A percentile compares a stretch with the other conserved stretches of the same genome.
Conservation (phyloP, 1,140 invertebrate genomes). For the Heliothis subflexa region DNA sequence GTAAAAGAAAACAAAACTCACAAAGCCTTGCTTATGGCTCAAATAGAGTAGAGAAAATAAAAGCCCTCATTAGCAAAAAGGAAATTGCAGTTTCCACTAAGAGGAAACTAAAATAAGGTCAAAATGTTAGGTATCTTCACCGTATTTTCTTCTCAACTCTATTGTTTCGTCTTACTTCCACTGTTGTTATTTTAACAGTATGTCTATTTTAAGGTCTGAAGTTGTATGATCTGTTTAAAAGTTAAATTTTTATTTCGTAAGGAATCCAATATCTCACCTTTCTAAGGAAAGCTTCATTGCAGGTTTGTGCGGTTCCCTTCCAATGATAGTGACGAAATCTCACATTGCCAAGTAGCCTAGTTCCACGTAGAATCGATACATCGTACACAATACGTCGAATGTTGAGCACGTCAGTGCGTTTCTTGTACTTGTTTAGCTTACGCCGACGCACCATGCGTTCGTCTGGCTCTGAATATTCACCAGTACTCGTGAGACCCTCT, state of each 20-base stretch:
- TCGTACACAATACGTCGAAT: constrained; percentile 89
- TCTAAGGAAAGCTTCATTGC: constrained; percentile 91
- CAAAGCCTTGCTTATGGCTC: constrained; percentile 54
- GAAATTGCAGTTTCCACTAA: constrained; percentile 82
- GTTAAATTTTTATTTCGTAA: constrained; percentile 35
- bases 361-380: constrained; percentile 88
- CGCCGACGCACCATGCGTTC: constrained; percentile 88
- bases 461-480: constrained; percentile 88
- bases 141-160: constrained; percentile 11
- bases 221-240: background rate
- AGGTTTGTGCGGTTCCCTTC: constrained; percentile 90
- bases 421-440: constrained; percentile 88
- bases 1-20: constrained; percentile 28
- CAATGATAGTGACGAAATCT: constrained; percentile 91
- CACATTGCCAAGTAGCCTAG: constrained; percentile 88
- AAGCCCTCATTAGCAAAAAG: constrained; percentile 84
- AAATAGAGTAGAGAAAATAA: constrained; percentile 75
- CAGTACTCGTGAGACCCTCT: constrained; percentile 89
- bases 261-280: constrained; percentile 87
- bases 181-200: constrained; percentile 11
- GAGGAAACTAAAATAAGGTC: constrained; percentile 82
- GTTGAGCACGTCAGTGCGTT: constrained; percentile 88
- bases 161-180: constrained; percentile 32
- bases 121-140: constrained; percentile 74
- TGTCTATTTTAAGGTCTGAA: background rate